Percentiles rank a stretch among this genome's conserved stretches.
phyloP scores from a whole-genome alignment of 2,113 vertebrate genomes.

The Centropus bengalensis region DNA sequence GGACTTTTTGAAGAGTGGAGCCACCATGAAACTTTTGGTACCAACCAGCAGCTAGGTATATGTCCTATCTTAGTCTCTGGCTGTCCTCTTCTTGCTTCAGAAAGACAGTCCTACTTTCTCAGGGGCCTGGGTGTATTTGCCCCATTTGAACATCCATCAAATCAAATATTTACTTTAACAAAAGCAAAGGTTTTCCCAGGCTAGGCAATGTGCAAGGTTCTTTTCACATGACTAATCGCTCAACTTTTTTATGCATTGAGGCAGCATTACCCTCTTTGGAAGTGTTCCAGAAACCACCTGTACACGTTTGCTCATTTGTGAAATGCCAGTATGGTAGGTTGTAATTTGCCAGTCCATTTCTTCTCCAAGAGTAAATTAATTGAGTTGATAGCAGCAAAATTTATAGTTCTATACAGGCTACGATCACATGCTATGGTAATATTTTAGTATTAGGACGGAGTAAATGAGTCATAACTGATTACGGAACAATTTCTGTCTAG shows the following conservation, averaged over 20 bases:
- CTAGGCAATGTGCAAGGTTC: background rate
- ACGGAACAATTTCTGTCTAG: background rate
- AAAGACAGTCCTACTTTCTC: background rate
- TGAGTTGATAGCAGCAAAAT: slow-evolving; percentile 18
- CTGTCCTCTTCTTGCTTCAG: background rate
- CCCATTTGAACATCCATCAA: background rate
- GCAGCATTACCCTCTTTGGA: background rate
- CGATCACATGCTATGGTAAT: background rate
- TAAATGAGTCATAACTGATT: slow-evolving; percentile 28
- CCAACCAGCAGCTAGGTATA: fast-evolving
- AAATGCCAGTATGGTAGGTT: background rate
- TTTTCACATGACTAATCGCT: background rate
- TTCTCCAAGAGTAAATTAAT: background rate
- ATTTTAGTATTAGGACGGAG: background rate
- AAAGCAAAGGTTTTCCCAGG: background rate
- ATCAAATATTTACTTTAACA: background rate
- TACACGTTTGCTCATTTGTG: background rate
- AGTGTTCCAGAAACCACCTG: slow-evolving; percentile 22
- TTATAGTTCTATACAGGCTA: background rate
- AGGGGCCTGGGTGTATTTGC: background rate
- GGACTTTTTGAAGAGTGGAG: background rate
- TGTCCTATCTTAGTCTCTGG: background rate
- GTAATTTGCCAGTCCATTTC: slow-evolving; percentile 38
- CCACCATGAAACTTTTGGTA: background rate
- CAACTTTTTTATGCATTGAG: background rate